Base-by-base conservation (phyloP, 2,113 vertebrate species). In the Sander vitreus region DNA sequence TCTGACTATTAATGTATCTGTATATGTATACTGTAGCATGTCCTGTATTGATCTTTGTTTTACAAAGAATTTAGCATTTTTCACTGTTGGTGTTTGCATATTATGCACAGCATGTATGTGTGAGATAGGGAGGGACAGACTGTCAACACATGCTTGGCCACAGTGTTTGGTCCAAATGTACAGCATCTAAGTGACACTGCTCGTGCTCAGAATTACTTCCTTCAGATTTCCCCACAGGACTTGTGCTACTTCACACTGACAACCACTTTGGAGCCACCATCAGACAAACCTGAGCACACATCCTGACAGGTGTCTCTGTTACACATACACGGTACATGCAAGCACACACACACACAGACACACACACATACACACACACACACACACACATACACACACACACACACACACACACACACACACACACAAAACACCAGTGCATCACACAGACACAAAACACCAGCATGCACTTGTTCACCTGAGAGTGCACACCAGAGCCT, bases 201-300 rank as follows among this genome's bases (percentile, higher is more conserved):
- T 88, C 80, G 23, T 86, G 80, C 88, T 93, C 89, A 92, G 84
- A 89, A 91, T 79, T 85, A 81, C 85, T 91, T 84, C 74, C 57
- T 82, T 68, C 78, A 73, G 79, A 84, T 91, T 85, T 66, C 67
- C 93, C 93, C 93, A 72, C 72, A 85, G 91, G 91, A 93, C 88
- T 89, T 92, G 88, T 90, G 85, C 91, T 83, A 92, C 89, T 93
- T 93, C 88, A 93, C 88, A 89, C 80, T 91, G 93, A 93, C 93
- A 93, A 93, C 91, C 90, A 92, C 92, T 93, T 91, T 87, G 81
- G 83, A 91, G 85, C 76, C 90, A 84, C 93, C 93, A 92, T 78
- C 80, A 89, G 65, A 86, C 80, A 91, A 90, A 91, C 87, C 82
- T 91, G 86, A 75, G 81, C 88, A 86, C 84, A 76, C 77, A 88